Conservation (phyloP, 2,797 vertebrate genomes). For the Synanceia verrucosa region DNA sequence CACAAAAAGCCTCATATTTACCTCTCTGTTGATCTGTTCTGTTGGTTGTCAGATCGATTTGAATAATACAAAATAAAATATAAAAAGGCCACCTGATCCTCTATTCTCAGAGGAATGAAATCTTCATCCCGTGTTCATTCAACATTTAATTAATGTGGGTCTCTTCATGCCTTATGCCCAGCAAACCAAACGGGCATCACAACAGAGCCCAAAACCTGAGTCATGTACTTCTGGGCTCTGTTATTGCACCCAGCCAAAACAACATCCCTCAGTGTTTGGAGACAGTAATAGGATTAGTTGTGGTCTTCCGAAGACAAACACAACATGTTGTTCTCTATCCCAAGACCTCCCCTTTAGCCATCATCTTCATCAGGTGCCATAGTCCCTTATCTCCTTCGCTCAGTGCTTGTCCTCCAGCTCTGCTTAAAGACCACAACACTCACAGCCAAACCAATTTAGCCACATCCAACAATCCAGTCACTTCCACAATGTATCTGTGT, state of each 20-base stretch:
- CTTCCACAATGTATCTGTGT: slow-evolving; percentile 67
- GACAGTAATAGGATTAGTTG: slow-evolving; percentile 64
- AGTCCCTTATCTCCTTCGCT: slow-evolving; percentile 63
- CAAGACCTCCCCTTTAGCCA: slow-evolving; percentile 51
- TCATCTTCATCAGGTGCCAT: slow-evolving; percentile 62
- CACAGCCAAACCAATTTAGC: slow-evolving; percentile 65
- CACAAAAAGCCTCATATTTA: no score
- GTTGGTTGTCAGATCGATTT: no score
- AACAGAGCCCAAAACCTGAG: slow-evolving; percentile 24
- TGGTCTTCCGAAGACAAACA: slow-evolving; percentile 60
- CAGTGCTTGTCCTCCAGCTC: slow-evolving; percentile 55
- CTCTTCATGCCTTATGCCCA: slow-evolving; percentile 2
- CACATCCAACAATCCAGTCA: slow-evolving; percentile 72
- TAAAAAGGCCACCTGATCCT: no score
- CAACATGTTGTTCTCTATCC: slow-evolving; percentile 56
- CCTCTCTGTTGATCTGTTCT: no score
- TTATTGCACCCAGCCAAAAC: slow-evolving; percentile 52
- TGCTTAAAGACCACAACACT: slow-evolving; percentile 46
- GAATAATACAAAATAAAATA: no score
- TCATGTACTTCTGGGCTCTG: slow-evolving; percentile 23
- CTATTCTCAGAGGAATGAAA: not conserved
- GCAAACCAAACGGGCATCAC: slow-evolving; percentile 27
- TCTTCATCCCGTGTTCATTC: not conserved
- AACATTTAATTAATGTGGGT: slow-evolving; percentile 3
- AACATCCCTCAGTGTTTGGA: slow-evolving; percentile 42